A percentile compares a stretch with the other conserved stretches of the same genome.
Conservation (phyloP, 2,797 vertebrate genomes). For the Tamandua tetradactyla region DNA sequence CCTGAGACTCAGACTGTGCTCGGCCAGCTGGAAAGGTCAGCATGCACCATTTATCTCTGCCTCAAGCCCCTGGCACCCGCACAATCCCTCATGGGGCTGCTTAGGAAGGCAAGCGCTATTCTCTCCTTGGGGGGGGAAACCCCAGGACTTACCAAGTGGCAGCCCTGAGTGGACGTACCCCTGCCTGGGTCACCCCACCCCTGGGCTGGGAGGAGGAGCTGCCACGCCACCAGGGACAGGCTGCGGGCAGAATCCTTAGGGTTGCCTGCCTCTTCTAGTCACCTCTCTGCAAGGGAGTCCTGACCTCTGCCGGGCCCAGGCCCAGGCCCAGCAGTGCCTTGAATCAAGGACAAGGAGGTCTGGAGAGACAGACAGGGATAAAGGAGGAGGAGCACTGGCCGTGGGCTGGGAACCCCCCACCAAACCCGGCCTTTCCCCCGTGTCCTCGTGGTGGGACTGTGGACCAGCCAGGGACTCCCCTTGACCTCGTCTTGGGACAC, state of each 20-base stretch:
- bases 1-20: constrained; percentile 58
- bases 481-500: accelerated
- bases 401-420: not conserved
- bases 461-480: not conserved
- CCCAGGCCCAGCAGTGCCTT: accelerated
- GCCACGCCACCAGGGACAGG: accelerated
- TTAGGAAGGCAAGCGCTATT: not conserved
- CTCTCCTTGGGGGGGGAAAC: not conserved
- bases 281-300: not conserved
- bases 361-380: not conserved
- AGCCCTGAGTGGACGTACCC: not conserved
- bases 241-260: no score
- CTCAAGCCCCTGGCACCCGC: not conserved
- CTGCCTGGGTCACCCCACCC: not conserved
- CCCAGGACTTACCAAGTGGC: not conserved
- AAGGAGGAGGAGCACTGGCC: not conserved
- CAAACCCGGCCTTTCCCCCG: not conserved
- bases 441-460: not conserved
- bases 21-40: not conserved
- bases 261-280: not conserved
- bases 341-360: not conserved
- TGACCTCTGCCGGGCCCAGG: not conserved
- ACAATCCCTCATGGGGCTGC: no score
- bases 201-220: not conserved
- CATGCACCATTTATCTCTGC: no score